phyloP scores from a whole-genome alignment of 2,888 invertebrate species.

The Pristionchus maxplancki region DNA sequence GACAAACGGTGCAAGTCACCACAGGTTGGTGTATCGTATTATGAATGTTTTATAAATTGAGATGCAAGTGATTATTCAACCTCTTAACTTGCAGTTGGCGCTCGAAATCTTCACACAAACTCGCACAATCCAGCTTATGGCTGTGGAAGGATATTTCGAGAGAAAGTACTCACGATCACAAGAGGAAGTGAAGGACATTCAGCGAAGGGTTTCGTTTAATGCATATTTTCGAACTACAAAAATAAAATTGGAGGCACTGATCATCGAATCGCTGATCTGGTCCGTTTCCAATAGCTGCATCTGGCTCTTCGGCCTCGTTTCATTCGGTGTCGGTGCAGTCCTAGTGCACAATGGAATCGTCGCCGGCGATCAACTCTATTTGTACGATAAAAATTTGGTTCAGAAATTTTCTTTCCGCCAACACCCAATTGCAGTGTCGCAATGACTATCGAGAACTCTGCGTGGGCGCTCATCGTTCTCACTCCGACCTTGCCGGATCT shows the following conservation, averaged over 20 bases:
- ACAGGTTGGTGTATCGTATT: too few relatives aligned
- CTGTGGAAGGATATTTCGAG: conserved; percentile 77
- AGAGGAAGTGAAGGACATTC: neutral
- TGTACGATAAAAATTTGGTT: neutral
- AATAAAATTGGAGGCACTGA: neutral
- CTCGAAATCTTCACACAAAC: conserved; percentile 79
- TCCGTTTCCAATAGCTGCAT: neutral
- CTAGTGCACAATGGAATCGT: neutral
- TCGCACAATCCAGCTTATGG: conserved; percentile 78
- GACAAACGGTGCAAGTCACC: neutral
- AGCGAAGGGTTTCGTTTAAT: neutral
- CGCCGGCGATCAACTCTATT: neutral
- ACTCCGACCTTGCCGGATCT: conserved; percentile 47
- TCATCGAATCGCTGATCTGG: neutral
- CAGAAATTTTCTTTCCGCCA: neutral
- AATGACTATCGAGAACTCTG: neutral
- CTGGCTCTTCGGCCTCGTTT: neutral
- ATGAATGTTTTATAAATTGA: neutral
- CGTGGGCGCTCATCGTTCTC: neutral
- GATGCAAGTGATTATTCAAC: neutral
- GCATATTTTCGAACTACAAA: neutral
- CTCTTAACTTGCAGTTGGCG: conserved; percentile 67
- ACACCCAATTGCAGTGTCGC: neutral
- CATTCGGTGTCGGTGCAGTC: neutral
- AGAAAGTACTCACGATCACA: conserved; percentile 65